Percentiles rank a stretch among this genome's conserved stretches.
These are phyloP conservation scores for Phlogophora meticulosa DNA, from an alignment of 2,888 invertebrate genomes.

Conservation along the genomic window DNA sequence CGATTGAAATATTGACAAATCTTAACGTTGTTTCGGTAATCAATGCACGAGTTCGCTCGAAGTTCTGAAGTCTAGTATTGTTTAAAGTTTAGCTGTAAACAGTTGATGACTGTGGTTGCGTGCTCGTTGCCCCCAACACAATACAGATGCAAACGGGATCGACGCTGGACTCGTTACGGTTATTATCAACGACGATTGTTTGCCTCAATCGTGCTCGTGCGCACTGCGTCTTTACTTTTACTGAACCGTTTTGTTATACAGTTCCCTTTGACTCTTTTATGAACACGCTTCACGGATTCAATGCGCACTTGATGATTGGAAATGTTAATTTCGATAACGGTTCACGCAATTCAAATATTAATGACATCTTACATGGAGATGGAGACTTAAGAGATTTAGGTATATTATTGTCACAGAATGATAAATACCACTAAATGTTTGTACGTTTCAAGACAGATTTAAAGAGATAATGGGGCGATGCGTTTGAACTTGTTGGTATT, in stretches of 20 bases:
- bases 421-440: slow-evolving; percentile 43
- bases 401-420: slow-evolving; percentile 29
- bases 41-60: slow-evolving; percentile 44
- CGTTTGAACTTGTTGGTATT: slow-evolving; percentile 61
- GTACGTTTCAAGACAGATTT: slow-evolving; percentile 44
- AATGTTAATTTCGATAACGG: slow-evolving; percentile 64
- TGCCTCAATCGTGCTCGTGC: slow-evolving; percentile 78
- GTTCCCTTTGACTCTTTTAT: slow-evolving; percentile 73
- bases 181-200: slow-evolving; percentile 85
- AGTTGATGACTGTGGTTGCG: slow-evolving; percentile 70
- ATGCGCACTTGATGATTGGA: slow-evolving; percentile 54
- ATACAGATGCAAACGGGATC: slow-evolving; percentile 82
- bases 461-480: slow-evolving; percentile 58
- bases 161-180: slow-evolving; percentile 82
- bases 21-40: slow-evolving; percentile 31
- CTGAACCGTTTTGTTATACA: slow-evolving; percentile 77
- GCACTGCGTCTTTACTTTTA: slow-evolving; percentile 75
- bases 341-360: slow-evolving; percentile 40
- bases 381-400: slow-evolving; percentile 22
- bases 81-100: slow-evolving; percentile 64
- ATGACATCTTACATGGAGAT: slow-evolving; percentile 22
- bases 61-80: slow-evolving; percentile 51
- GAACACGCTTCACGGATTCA: slow-evolving; percentile 53
- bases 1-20: slow-evolving; percentile 48
- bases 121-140: slow-evolving; percentile 77